Base-by-base conservation (phyloP, 2,113 vertebrate species). In the Sinocyclocheilus grahami region DNA sequence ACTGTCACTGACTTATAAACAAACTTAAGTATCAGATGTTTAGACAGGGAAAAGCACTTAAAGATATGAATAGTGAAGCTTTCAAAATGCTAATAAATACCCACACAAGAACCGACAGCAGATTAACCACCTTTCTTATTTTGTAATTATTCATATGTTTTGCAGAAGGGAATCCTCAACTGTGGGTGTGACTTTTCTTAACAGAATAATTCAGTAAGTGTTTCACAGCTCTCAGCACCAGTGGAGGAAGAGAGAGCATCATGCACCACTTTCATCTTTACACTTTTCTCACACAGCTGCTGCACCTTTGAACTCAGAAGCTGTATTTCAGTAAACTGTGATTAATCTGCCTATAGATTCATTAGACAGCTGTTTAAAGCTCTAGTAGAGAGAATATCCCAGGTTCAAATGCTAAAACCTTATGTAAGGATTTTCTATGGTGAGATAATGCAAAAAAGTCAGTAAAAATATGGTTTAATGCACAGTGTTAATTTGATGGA, bases 131-230 rank as follows among this genome's bases (percentile, higher is more conserved):
- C 55, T 53, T 20, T 53, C 30, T 79, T 60, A 22, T 75, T 5
- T 60, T 20, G 13, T 27, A 20, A 42, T 82, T 82, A 67, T 69
- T 69, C 24, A 51, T 69, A 82, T 48, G 42, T 46, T 63, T 27
- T 67, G 46, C 62, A 69, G 18, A 82, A 63, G 80, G 58, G 37
- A 81, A 81, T 81, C 78, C 78, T 81, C 58, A 62, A 37, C 55
- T 80, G 58, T 63, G 78, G 30, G 58, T 81, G 58, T 81, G 37
- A 60, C 39, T 81, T 24, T 80, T 63, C 58, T 82, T 82, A 69
- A 67, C n/a, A 53, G 63, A 69, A 69, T 82, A 82, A 80, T 46
- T 81, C 20, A 6, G 10, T 33, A 2, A 30, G 48, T 55, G 55
- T 60, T 58, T 79, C 27, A 79, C 77, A 20, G 53, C 77, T 60